These are phyloP conservation scores for Pyrrhosoma nymphula DNA, from an alignment of 2,888 invertebrate genomes.

Conservation along the genomic window DNA sequence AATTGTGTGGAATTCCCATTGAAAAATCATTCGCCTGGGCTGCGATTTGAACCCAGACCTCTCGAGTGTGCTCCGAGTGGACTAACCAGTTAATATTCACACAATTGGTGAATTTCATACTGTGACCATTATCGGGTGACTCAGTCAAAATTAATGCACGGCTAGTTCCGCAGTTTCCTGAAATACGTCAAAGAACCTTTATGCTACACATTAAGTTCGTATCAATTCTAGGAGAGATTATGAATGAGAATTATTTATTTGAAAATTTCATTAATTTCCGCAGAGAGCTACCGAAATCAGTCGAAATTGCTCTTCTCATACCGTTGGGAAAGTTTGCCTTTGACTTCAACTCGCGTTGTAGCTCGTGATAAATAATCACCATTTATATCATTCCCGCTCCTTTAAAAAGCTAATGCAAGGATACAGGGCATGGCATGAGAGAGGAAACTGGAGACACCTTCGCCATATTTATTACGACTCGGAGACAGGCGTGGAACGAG, in stretches of 20 bases:
- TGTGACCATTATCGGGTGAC: no score
- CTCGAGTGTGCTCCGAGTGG: no score
- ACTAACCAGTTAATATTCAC: no score
- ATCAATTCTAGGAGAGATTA: no score
- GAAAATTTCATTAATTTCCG: neutral
- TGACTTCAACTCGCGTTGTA: neutral
- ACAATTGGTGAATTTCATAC: no score
- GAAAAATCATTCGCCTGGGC: no score
- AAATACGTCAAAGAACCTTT: no score
- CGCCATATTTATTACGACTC: neutral
- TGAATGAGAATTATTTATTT: neutral
- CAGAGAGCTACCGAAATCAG: neutral
- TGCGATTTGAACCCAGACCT: no score
- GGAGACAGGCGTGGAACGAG: neutral
- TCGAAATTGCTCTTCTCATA: neutral
- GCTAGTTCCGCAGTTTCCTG: no score
- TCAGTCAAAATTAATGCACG: no score
- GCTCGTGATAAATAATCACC: constrained; percentile 43
- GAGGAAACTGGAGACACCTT: neutral
- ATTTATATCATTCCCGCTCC: constrained; percentile 25
- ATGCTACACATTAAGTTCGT: no score
- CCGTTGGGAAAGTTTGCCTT: neutral
- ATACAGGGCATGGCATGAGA: neutral
- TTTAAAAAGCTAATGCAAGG: neutral
- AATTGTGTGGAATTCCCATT: no score